phyloP scores from a whole-genome alignment of 2,888 invertebrate species.

The Elegia similella region DNA sequence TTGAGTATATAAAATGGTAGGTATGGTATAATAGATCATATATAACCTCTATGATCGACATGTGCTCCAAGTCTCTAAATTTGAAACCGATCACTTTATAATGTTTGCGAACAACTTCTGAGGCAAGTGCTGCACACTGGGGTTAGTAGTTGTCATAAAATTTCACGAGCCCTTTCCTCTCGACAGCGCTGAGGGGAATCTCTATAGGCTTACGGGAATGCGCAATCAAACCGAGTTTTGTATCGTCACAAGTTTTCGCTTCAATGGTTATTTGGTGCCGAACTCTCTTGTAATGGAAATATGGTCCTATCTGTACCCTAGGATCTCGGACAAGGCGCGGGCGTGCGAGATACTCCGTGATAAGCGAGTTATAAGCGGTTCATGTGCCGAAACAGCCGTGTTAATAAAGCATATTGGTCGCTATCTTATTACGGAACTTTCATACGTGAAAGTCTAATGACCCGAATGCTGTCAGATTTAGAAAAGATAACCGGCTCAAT shows the following conservation, averaged over 20 bases:
- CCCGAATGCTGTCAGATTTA: slow-evolving; percentile 64
- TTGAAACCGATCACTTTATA: slow-evolving; percentile 21
- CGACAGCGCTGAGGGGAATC: slow-evolving; percentile 45
- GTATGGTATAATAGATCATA: neutral
- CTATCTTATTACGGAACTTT: slow-evolving; percentile 39
- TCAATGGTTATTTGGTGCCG: slow-evolving; percentile 39
- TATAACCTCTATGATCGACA: neutral
- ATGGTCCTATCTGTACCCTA: slow-evolving; percentile 37
- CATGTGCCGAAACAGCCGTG: slow-evolving; percentile 36
- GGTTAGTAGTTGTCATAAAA: slow-evolving; percentile 67
- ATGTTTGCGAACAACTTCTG: slow-evolving; percentile 55
- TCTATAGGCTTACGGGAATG: slow-evolving; percentile 36
- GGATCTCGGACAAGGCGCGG: slow-evolving; percentile 33
- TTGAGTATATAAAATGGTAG: too few relatives aligned
- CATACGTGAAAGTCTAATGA: slow-evolving; percentile 50
- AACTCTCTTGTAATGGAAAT: slow-evolving; percentile 41
- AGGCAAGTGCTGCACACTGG: slow-evolving; percentile 55
- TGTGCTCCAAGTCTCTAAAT: neutral
- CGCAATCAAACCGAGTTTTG: slow-evolving; percentile 36
- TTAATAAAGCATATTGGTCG: slow-evolving; percentile 33
- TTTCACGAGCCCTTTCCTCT: slow-evolving; percentile 57
- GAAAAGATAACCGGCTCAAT: slow-evolving; percentile 57
- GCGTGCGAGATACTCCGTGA: slow-evolving; percentile 33
- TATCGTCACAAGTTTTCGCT: slow-evolving; percentile 26
- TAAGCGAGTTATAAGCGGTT: slow-evolving; percentile 32